phyloP scores from a whole-genome alignment of 2,797 vertebrate genomes.

The Merluccius polli region DNA sequence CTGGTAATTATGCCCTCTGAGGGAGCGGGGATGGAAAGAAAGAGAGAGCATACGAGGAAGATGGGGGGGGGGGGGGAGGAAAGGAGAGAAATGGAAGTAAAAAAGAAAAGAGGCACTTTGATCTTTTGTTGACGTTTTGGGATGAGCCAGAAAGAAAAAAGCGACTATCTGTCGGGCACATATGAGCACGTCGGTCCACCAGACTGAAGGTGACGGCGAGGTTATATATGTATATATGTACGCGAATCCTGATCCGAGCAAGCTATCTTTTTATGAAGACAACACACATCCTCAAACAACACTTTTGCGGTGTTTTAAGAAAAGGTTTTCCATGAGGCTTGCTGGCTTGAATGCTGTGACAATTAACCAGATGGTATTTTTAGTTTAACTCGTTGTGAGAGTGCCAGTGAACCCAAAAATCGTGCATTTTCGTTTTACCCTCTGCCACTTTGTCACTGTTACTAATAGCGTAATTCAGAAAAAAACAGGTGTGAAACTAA shows the following conservation, averaged over 20 bases:
- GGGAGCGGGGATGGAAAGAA: conserved; percentile 55
- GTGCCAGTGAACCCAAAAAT: too few species aligned
- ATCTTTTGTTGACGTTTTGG: conserved; percentile 69
- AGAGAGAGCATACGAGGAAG: conserved; percentile 39
- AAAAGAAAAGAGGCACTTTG: conserved; percentile 70
- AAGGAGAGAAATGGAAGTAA: conserved; percentile 24
- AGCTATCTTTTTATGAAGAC: not conserved
- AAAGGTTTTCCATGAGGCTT: too few species aligned
- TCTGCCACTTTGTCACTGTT: too few species aligned
- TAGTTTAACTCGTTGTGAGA: too few species aligned
- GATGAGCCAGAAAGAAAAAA: conserved; percentile 48
- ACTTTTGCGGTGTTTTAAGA: too few species aligned
- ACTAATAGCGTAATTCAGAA: too few species aligned
- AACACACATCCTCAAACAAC: not conserved
- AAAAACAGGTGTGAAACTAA: too few species aligned
- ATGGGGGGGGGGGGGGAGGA: not conserved
- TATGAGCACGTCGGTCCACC: conserved; percentile 10
- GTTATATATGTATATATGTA: not conserved
- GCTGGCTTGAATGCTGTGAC: too few species aligned
- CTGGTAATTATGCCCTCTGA: conserved; percentile 74
- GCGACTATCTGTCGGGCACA: conserved; percentile 20
- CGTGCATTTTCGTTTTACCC: too few species aligned
- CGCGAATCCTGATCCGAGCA: not conserved
- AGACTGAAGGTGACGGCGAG: conserved; percentile 22
- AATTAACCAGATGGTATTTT: too few species aligned